Evolutionary conservation across 92 coral and sea anemone species (phyloP).

Genomic region (Palythoa heliodiscus): DNA sequence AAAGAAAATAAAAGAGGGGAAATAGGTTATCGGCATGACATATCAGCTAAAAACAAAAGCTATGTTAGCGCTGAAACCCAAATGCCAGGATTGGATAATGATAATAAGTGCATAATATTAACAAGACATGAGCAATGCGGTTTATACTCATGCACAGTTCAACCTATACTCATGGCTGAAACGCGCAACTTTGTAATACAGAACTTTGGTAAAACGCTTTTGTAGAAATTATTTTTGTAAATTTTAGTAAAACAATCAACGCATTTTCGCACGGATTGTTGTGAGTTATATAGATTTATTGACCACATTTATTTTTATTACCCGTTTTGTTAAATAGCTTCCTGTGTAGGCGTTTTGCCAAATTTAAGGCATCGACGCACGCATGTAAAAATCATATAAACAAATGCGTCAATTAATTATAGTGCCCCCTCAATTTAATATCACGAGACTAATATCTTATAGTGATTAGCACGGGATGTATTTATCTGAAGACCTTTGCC

Average conservation of each 20-base stretch:
- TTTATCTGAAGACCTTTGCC: neutral
- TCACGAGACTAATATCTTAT: neutral
- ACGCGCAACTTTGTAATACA: too few species aligned
- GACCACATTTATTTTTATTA: neutral
- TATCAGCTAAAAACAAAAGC: neutral
- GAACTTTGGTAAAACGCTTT: neutral
- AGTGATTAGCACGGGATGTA: neutral
- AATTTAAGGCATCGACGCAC: neutral
- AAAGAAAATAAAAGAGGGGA: neutral
- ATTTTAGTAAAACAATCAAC: neutral
- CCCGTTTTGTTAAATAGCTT: neutral
- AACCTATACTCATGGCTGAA: neutral
- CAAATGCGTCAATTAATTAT: conserved; percentile 7
- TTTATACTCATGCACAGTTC: neutral
- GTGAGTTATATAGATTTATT: neutral
- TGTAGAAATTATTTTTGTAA: neutral
- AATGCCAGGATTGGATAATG: neutral
- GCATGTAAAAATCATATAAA: neutral
- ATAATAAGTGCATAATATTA: too few species aligned
- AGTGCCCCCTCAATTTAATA: neutral
- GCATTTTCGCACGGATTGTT: neutral
- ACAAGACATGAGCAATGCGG: neutral
- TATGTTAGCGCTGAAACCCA: neutral
- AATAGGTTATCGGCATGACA: neutral
- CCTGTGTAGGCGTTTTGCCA: conserved; percentile 8